Base-by-base conservation (phyloP, 2,113 vertebrate species). In the Diadophis punctatus region DNA sequence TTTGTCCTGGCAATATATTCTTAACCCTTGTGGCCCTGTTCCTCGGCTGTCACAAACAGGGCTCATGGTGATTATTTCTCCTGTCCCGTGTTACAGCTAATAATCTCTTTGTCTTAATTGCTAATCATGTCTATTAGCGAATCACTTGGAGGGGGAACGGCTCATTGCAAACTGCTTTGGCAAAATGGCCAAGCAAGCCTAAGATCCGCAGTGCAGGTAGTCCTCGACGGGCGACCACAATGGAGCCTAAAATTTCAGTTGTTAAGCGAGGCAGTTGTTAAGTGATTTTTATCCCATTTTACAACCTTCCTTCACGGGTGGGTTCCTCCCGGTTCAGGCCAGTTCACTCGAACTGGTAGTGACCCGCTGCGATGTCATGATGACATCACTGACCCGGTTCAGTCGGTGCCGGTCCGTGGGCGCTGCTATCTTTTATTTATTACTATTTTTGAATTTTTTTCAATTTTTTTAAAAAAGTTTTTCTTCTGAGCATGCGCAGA, bases 41-140 rank as follows among this genome's bases (percentile, higher is more conserved):
- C 87, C 87, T 93, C 4, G 20, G 51, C 92, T 94, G 88, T 90
- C 93, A 94, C 0, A 0, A 94, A 34, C 60, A 9, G 92, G 90
- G 60, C 86, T 95, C 88, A 60, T 92, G 68, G 89, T 7, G 91
- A 96, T 94, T 93, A 94, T 94, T 95, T 95, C 93, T 91, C 95
- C 92, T 55, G 68, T 91, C 93, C 93, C 94, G 60, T 89, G 91
- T 87, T 95, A 95, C 91, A 92, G 94, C 94, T 94, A 97, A 95
- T 95, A 95, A 96, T 95, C 93, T 95, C 96, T 95, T 96, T 89
- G 87, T 95, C 94, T 96, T 96, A 96, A 96, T 94, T 96, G 95
- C 95, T 96, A 95, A 96, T 97, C 94, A 92, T 1, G 0, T 93
- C 95, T 96, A 95, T 96, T 95, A 96, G 96, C 18, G 84, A 95